phyloP scores from a whole-genome alignment of 37 sponge, comb jelly and placozoan species.

The Petrosia ficiformis region DNA sequence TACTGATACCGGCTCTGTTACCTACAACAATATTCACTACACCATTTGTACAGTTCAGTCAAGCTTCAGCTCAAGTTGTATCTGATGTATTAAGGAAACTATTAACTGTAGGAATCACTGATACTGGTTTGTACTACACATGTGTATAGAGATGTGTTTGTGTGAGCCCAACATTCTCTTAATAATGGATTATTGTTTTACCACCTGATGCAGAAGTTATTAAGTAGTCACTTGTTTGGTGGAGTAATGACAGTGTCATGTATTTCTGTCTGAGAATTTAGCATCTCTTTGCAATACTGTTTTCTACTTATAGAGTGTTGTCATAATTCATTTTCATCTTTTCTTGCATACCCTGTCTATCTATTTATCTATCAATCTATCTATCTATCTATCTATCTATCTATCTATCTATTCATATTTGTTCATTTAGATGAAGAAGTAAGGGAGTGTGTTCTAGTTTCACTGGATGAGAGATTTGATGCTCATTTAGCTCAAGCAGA shows the following conservation, averaged over 20 bases:
- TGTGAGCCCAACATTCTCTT: too few species aligned
- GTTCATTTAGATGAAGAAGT: slow-evolving; percentile 66
- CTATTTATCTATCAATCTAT: too few species aligned
- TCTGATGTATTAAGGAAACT: slow-evolving; percentile 82
- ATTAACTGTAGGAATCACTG: slow-evolving; percentile 83
- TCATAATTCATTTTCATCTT: too few species aligned
- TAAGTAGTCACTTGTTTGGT: too few species aligned
- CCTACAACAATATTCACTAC: slow-evolving; percentile 44
- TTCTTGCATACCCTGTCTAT: too few species aligned
- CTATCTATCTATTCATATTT: neutral
- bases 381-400: too few species aligned
- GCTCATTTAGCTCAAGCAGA: slow-evolving; percentile 89
- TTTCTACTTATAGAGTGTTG: too few species aligned
- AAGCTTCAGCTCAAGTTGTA: slow-evolving; percentile 57
- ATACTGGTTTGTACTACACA: slow-evolving; percentile 53
- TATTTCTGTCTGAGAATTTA: slow-evolving; percentile 6
- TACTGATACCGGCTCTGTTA: slow-evolving; percentile 74
- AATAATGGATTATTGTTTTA: too few species aligned
- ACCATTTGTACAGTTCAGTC: slow-evolving; percentile 42
- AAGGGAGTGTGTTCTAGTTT: slow-evolving; percentile 72
- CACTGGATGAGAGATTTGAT: slow-evolving; percentile 77
- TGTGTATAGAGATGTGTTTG: too few species aligned
- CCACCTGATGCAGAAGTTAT: too few species aligned
- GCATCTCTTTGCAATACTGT: neutral
- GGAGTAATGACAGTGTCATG: too few species aligned